Evolutionary conservation across 2,888 invertebrate species (phyloP), one percentile per base, ranked within the genome.

Genomic region (Temnothorax rugatulus): DNA sequence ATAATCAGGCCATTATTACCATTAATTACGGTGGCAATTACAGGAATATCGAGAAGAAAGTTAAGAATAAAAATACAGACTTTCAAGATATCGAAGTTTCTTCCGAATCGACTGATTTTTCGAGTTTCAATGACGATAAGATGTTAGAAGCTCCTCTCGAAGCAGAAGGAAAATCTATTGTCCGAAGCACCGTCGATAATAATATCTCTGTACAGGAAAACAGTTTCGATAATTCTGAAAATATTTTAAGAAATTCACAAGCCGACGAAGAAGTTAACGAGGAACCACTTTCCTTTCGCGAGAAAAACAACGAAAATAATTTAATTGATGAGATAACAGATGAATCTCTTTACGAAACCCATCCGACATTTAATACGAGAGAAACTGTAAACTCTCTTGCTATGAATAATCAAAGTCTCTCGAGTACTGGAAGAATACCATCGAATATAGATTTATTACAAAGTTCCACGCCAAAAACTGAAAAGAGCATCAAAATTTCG

Each of bases 401-500:
- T 25, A n/a, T n/a, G 15, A 41, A n/a, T 29, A 54, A 47, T 47
- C 57, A 11, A 18, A 57, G 21, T 47, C 8, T 57, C 25, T 57
- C 21, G 8, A 47, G 29, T 8, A 9, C 15, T n/a, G 66, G 5
- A 79, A 25, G 18, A 59, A 34, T 7, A 29, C 8, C 11, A n/a
- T 15, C 18, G 3, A 64, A 41, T 4, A 9, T 61, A 9, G 38
- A 75, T 21, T 15, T 25, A 11, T 68, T 47, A 3, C 47, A 4
- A 59, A 38, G 3, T 1, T 25, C 25, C 41, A 25, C 21, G 66
- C 9, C 41, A 47, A 81, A 83, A 52, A 52, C 47, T 9, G 82
- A 83, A 15, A 77, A 57, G 1, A 88, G 75, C 63, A 90, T 90
- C 57, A 88, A 90, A 15, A 92, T 92, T 63, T 92, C 92, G 2